Evolutionary conservation across 1,140 invertebrate species (phyloP), one percentile per base, ranked within the genome.

Genomic region (Neuroterus valhalla): DNA sequence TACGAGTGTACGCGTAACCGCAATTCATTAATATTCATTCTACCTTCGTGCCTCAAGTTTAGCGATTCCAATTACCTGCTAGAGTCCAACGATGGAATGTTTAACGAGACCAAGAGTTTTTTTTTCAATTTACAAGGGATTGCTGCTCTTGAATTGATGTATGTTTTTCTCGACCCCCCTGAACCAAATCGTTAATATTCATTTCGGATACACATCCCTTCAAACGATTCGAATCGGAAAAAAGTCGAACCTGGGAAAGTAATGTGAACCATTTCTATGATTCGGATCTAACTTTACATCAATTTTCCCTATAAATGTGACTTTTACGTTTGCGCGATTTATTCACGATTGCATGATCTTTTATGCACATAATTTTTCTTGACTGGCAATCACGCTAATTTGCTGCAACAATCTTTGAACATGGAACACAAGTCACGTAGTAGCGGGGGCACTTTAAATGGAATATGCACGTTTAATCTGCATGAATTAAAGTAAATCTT

Each of bases 181-280:
- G 52, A 62, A 15, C 55, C 14, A 31, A 62, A 62, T 62, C 55
- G 55, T 62, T 62, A 62, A 62, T 62, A 62, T 62, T 62, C 55
- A 62, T 62, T 31, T 26, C 12, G 23, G 31, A n/a, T 38, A 31
- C 52, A 26, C 26, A 38, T 62, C 31, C 55, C 55, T 62, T 31
- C 23, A 62, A 62, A 62, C 55, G 31, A 62, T 31, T 62, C 55
- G 55, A 62, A 62, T 55, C 23, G 19, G 52, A 31, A 55, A 55
- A 38, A 38, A 55, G 8, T 55, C 21, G 14, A 55, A 14, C 21
- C 5, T 14, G 10, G 3, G 21, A 31, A 55, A 55, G 23, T 26
- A 55, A 55, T 55, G 52, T 55, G 52, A 55, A 55, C 23, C 52
- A 26, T 26, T 55, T 55, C 26, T 55, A 55, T 4, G 52, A 55